These are phyloP conservation scores for Chelonia mydas DNA, from an alignment of 2,797 vertebrate species.

Conservation along the genomic window DNA sequence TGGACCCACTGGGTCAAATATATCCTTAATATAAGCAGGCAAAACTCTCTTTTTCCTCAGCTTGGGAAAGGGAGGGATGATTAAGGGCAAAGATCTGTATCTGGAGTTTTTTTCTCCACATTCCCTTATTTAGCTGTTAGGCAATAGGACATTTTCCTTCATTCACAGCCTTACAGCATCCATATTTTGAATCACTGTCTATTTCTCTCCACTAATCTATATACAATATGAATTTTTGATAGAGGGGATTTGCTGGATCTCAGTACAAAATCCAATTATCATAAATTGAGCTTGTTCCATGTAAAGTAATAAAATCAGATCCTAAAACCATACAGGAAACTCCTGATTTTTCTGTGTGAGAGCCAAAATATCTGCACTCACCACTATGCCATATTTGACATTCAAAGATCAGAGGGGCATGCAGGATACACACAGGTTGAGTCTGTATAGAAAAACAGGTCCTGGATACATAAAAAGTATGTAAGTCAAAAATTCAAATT, in stretches of 20 bases:
- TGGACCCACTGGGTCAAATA: background rate
- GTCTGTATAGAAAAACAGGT: background rate
- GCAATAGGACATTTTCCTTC: background rate
- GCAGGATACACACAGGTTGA: background rate
- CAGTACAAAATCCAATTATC: background rate
- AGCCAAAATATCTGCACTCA: background rate
- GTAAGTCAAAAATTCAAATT: constrained; percentile 20
- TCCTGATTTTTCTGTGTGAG: background rate
- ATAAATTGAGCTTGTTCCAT: background rate
- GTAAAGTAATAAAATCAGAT: background rate
- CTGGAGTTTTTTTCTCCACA: background rate
- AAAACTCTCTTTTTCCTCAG: background rate
- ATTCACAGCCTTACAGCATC: background rate
- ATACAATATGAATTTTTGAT: background rate
- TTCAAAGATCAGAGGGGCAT: background rate
- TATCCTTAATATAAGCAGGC: background rate
- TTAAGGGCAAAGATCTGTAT: background rate
- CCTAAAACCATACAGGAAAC: background rate
- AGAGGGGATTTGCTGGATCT: background rate
- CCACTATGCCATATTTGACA: background rate
- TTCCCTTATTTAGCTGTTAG: background rate
- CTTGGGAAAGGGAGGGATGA: background rate
- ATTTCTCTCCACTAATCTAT: background rate
- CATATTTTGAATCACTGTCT: background rate
- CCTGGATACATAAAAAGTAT: background rate